Percentiles rank a stretch among this genome's conserved stretches.
phyloP scores from a whole-genome alignment of 2,888 invertebrate species.

The Sympetrum striolatum region DNA sequence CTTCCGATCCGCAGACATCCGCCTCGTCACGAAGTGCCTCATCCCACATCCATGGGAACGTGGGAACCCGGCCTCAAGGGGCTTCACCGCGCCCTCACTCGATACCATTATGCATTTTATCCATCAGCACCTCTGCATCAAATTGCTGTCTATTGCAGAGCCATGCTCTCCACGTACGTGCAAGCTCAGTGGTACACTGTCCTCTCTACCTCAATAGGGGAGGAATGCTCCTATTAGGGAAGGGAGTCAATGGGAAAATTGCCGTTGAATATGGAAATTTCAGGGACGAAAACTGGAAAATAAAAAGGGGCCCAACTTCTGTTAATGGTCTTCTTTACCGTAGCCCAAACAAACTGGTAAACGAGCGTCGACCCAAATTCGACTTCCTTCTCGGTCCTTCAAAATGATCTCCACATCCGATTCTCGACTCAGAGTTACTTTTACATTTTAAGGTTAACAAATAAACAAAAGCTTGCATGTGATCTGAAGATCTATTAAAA shows the following conservation, averaged over 20 bases:
- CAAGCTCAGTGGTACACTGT: not conserved
- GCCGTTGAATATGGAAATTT: not conserved
- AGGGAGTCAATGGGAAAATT: not conserved
- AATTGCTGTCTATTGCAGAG: not conserved
- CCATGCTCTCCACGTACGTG: not conserved
- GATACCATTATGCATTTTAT: not conserved
- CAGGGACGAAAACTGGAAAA: not conserved
- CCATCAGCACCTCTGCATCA: not conserved
- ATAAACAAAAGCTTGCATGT: too few relatives aligned
- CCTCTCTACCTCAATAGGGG: not conserved
- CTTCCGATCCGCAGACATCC: not conserved
- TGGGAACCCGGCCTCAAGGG: constrained; percentile 3
- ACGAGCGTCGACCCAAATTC: not conserved
- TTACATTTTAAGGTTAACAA: too few relatives aligned
- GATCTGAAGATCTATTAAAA: too few relatives aligned
- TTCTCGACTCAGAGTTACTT: too few relatives aligned
- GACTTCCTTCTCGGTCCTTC: not conserved
- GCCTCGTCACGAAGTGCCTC: not conserved
- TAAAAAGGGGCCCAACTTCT: not conserved
- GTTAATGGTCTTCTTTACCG: too few relatives aligned
- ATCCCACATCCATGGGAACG: not conserved
- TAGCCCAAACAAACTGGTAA: not conserved
- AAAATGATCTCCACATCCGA: not conserved
- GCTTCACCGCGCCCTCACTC: not conserved
- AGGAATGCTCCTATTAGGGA: not conserved